Conservation (phyloP, 1,140 invertebrate species). For the Glomeris maerens region DNA sequence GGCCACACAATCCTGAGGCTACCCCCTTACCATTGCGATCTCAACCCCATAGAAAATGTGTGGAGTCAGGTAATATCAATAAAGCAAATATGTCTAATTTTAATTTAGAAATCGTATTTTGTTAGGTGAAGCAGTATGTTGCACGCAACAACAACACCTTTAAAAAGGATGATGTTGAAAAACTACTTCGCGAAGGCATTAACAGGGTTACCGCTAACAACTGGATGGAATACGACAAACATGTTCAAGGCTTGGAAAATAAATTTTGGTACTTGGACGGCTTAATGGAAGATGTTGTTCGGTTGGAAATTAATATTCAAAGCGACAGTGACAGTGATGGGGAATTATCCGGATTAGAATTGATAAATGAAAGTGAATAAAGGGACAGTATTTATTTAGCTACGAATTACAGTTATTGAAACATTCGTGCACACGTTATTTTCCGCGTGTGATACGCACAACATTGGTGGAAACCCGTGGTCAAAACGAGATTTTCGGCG, state of each 20-base stretch:
- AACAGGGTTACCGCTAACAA: slow-evolving; percentile 2
- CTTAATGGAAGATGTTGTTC: slow-evolving; percentile 8
- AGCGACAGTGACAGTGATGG: too few species aligned
- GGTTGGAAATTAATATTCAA: too few species aligned
- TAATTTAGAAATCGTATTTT: too few species aligned
- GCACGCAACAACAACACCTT: slow-evolving; percentile 1
- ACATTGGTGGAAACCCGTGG: too few species aligned
- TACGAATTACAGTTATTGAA: too few species aligned
- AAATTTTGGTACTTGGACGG: background rate
- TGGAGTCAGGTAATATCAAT: slow-evolving; percentile 9
- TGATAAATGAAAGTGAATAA: too few species aligned
- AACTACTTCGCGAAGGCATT: background rate
- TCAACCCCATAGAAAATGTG: slow-evolving; percentile 17
- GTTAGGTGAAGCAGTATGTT: slow-evolving; percentile 1
- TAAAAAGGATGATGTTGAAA: background rate
- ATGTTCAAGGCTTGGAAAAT: slow-evolving; percentile 7
- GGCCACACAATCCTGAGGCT: slow-evolving; percentile 3
- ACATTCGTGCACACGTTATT: too few species aligned
- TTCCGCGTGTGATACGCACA: too few species aligned
- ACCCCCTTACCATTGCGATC: slow-evolving; percentile 15
- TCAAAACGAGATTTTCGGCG: too few species aligned
- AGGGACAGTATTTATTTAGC: too few species aligned
- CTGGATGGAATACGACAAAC: slow-evolving; percentile 2
- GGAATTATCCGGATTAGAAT: too few species aligned
- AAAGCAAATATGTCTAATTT: too few species aligned